Conservation (phyloP, 2,888 invertebrate species). For the Leuctra nigra region DNA sequence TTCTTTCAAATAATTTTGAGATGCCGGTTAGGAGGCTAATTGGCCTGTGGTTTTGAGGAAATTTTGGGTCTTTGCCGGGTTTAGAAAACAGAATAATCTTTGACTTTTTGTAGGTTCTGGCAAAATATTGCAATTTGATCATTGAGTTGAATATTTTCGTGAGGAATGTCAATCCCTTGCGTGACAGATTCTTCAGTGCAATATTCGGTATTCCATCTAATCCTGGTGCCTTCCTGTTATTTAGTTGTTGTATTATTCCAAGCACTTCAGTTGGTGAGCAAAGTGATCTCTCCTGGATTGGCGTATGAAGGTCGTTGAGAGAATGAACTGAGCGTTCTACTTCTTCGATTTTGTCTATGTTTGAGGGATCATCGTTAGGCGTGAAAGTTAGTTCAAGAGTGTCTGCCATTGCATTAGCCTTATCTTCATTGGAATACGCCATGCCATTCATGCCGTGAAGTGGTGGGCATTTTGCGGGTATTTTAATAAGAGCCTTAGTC, state of each 20-base stretch:
- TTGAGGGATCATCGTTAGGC: neutral
- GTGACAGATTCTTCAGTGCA: conserved; percentile 27
- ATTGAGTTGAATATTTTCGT: conserved; percentile 6
- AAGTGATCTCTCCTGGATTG: too few relatives aligned
- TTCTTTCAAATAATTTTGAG: conserved; percentile 32
- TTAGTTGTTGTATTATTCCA: neutral
- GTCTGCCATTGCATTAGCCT: conserved; percentile 3
- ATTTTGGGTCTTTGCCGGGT: conserved; percentile 29
- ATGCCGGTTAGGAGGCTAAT: conserved; percentile 31
- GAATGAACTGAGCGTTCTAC: neutral
- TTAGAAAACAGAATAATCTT: conserved; percentile 31
- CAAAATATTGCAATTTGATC: neutral
- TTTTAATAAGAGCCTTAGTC: neutral
- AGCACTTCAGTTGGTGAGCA: neutral
- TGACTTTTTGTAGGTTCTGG: conserved; percentile 30
- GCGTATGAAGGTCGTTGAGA: too few relatives aligned
- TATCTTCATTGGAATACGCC: conserved; percentile 2
- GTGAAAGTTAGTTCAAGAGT: neutral
- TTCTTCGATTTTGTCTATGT: neutral
- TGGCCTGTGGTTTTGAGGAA: conserved; percentile 30
- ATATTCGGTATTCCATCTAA: conserved; percentile 19
- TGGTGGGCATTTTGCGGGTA: neutral
- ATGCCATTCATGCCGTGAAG: neutral
- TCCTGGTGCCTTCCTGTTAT: neutral
- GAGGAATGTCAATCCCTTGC: conserved; percentile 21